A percentile compares a stretch with the other conserved stretches of the same genome.
These are phyloP conservation scores for Pelagia noctiluca DNA, from an alignment of 30 jellyfish, hydroid and myxozoan species.

Conservation along the genomic window DNA sequence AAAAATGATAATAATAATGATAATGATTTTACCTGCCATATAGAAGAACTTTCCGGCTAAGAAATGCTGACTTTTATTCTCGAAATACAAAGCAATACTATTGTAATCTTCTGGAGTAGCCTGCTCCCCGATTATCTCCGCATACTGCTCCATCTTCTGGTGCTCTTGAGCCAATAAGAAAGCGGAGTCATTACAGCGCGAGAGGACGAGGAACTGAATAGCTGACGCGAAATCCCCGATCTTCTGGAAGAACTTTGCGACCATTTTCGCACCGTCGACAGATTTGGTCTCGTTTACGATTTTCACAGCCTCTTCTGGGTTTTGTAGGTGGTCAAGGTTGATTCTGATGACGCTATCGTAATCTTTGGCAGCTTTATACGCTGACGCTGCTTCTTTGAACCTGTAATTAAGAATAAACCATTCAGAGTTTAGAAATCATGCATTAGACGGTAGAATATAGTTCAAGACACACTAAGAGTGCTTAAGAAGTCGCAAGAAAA, in stretches of 20 bases:
- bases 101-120: constrained; percentile 94
- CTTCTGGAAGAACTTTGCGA: constrained; percentile 96
- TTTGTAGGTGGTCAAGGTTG: constrained; percentile 89
- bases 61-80: constrained; percentile 78
- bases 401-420: constrained; percentile 3
- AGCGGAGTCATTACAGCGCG: constrained; percentile 95
- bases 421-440: neutral
- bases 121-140: constrained; percentile 91
- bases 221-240: constrained; percentile 99
- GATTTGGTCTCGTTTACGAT: constrained; percentile 99
- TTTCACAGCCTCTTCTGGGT: constrained; percentile 99
- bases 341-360: constrained; percentile 93
- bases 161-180: constrained; percentile 97
- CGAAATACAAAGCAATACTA: constrained; percentile 96
- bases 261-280: constrained; percentile 98
- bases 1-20: too few species aligned
- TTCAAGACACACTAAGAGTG: too few species aligned
- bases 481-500: too few species aligned
- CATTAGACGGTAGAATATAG: too few species aligned
- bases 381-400: constrained; percentile 95
- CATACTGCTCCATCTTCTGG: constrained; percentile 96
- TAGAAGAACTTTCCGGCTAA: constrained; percentile 93
- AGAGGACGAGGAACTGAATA: constrained; percentile 93
- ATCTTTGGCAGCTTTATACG: constrained; percentile 96
- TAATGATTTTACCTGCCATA: constrained; percentile 83